phyloP scores from a whole-genome alignment of 35 echinoderm and acorn worm genomes.

The Nesometra sesokonis region DNA sequence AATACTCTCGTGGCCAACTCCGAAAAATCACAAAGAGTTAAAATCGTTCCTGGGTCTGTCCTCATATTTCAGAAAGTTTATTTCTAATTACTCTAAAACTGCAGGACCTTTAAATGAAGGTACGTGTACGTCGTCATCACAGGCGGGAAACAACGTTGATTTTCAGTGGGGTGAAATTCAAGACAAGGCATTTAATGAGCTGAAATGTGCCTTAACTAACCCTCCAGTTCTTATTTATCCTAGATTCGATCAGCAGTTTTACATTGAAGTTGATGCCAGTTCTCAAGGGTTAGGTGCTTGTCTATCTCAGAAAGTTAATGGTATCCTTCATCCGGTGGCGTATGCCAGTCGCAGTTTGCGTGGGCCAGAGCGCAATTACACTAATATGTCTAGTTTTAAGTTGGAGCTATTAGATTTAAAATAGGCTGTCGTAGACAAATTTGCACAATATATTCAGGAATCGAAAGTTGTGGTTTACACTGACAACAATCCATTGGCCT shows the following conservation, averaged over 20 bases:
- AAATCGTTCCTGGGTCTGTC: neutral
- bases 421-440: too few relatives aligned
- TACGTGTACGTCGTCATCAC: too few relatives aligned
- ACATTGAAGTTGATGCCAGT: neutral
- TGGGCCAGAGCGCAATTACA: neutral
- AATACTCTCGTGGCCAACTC: neutral
- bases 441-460: constrained; percentile 10
- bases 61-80: neutral
- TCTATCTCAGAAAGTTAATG: neutral
- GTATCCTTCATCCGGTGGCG: constrained; percentile 11
- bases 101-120: too few relatives aligned
- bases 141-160: neutral
- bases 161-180: neutral
- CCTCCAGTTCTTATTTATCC: constrained; percentile 27
- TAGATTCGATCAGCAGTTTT: neutral
- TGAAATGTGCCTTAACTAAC: constrained; percentile 1
- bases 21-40: neutral
- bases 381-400: too few relatives aligned
- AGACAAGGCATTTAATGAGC: constrained; percentile 5
- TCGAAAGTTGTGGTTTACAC: neutral
- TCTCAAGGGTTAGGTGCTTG: constrained; percentile 5
- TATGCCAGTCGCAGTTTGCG: constrained; percentile 31
- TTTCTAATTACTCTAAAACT: neutral
- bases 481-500: constrained; percentile 23
- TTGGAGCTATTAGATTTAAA: too few relatives aligned